Base-by-base conservation (phyloP, 2,113 vertebrate genomes). In the Struthidea cinerea region DNA sequence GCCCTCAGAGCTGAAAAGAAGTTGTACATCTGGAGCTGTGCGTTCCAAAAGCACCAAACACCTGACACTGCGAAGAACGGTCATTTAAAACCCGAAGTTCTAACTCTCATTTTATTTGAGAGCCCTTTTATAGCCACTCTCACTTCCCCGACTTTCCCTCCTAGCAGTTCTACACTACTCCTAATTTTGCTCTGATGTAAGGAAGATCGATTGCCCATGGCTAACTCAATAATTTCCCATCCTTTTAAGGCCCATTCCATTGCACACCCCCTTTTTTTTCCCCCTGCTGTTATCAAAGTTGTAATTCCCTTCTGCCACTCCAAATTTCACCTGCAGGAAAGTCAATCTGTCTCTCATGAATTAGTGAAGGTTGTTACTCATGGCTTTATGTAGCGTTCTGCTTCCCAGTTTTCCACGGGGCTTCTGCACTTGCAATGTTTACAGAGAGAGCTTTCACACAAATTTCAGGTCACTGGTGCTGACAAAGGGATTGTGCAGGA, bases 211-310 rank as follows among this genome's bases (percentile, higher is more conserved):
- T 8, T 77, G 35, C 27, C 44, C 44, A 5, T 30, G 27, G 41
- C 18, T 21, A 44, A 47, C 27, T 63, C 37, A 61, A 7, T n/a
- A 13, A 50, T 32, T 60, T 37, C 59, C 37, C 55, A 82, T 22
- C 56, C 41, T 44, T 77, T 84, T 41, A 61, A 61, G 20, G 15
- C 33, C 39, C 17, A 20, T 69, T 57, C 35, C 30, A 65, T 2
- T 52, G n/a, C 49, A 71, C 17, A 47, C 3, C 1, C 4, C 52
- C 2, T 65, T 39, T 27, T 10, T 6, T 37, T 10, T 3, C 0
- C 17, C 8, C 15, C 46, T 74, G 22, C 47, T 77, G 13, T 47
- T 74, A 70, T 0, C 53, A 56, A 76, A 65, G 59, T 3, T 52
- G 49, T 28, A 64, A 64, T 75, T 81, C 69, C 19, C 35, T 71